phyloP scores from a whole-genome alignment of 2,113 vertebrate species.

The Pseudopipra pipra region DNA sequence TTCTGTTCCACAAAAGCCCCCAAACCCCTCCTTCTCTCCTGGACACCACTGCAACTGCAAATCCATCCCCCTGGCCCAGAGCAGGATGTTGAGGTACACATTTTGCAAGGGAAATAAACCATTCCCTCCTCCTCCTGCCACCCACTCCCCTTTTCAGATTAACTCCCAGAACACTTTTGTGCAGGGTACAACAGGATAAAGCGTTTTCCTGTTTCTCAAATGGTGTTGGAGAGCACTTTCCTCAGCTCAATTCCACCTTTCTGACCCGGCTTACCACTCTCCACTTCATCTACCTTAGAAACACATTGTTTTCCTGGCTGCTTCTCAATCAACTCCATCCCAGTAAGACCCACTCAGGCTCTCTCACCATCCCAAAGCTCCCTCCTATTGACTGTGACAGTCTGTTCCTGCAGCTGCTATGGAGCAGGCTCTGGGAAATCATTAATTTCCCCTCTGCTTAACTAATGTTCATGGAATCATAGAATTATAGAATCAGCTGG shows the following conservation, averaged over 20 bases:
- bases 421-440: background rate
- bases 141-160: background rate
- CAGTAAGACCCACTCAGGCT: background rate
- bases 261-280: background rate
- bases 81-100: background rate
- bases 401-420: background rate
- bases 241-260: background rate
- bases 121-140: background rate
- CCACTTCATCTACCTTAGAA: background rate
- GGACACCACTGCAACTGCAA: background rate
- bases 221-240: background rate
- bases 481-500: too few species aligned
- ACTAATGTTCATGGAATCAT: background rate
- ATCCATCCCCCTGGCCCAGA: background rate
- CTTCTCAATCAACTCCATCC: background rate
- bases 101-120: background rate
- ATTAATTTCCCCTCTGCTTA: background rate
- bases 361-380: background rate
- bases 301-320: background rate
- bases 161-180: background rate
- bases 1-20: rapidly evolving
- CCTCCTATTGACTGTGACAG: rapidly evolving
- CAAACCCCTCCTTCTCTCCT: background rate
- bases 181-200: background rate
- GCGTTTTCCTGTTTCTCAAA: background rate